Evolutionary conservation across 2,113 vertebrate species (phyloP).

Genomic region (Ageneiosus marmoratus): DNA sequence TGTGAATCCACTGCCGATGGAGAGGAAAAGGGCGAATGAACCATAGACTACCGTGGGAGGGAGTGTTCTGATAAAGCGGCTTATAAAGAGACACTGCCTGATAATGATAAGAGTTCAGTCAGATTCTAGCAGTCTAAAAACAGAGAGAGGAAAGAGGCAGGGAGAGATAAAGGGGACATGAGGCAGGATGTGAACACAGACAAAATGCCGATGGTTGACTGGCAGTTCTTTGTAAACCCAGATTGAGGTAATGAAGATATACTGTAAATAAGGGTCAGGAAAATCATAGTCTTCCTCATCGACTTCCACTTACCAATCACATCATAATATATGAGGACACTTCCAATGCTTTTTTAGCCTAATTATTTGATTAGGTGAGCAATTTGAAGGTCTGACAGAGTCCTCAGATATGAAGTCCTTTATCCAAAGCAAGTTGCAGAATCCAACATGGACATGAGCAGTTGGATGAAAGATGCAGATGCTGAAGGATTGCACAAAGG

Average conservation of each 20-base stretch:
- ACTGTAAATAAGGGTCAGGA: not conserved
- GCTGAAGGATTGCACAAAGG: no score
- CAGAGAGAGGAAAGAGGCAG: conserved; percentile 58
- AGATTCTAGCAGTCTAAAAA: conserved; percentile 66
- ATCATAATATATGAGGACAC: not conserved
- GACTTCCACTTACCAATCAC: not conserved
- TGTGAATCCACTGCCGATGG: conserved; percentile 60
- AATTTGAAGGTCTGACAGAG: not conserved
- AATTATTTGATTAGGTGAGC: not conserved
- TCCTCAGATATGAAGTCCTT: not conserved
- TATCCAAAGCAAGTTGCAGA: not conserved
- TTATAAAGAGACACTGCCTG: conserved; percentile 66
- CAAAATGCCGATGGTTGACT: not conserved
- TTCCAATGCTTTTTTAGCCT: not conserved
- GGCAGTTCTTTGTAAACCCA: conserved; percentile 9
- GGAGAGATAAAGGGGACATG: conserved; percentile 32
- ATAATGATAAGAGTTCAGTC: conserved; percentile 70
- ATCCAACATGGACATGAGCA: not conserved
- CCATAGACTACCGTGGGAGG: conserved; percentile 54
- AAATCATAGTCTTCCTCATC: not conserved
- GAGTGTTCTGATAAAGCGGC: conserved; percentile 64
- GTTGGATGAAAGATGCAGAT: not conserved
- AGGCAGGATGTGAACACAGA: conserved; percentile 37
- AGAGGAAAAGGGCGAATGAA: conserved; percentile 6
- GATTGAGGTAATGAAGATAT: not conserved